phyloP scores from a whole-genome alignment of 2,888 invertebrate genomes.

The Atethmia centrago region DNA sequence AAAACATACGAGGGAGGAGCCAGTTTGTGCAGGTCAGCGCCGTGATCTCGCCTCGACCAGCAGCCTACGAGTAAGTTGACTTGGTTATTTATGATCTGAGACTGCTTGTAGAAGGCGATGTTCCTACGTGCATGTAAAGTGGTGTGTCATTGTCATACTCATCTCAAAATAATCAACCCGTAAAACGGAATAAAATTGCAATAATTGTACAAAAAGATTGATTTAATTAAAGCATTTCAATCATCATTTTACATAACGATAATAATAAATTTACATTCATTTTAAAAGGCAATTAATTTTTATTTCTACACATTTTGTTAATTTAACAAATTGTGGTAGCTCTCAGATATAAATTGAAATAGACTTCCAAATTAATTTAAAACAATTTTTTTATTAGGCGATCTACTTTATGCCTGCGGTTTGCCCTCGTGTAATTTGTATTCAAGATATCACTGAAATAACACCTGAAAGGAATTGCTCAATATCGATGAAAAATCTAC shows the following conservation, averaged over 20 bases:
- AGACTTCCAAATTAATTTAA: constrained; percentile 7
- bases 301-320: constrained; percentile 5
- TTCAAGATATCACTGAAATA: constrained; percentile 21
- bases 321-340: constrained; percentile 2
- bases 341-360: constrained; percentile 16
- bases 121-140: constrained; percentile 19
- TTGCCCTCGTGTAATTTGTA: background rate
- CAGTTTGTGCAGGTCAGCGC: constrained; percentile 12
- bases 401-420: background rate
- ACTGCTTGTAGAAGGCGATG: background rate
- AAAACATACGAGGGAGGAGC: background rate
- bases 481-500: background rate
- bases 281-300: constrained; percentile 15
- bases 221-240: constrained; percentile 47
- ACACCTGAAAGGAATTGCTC: constrained; percentile 1
- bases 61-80: background rate
- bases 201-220: constrained; percentile 24
- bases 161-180: constrained; percentile 1
- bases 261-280: constrained; percentile 30
- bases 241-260: constrained; percentile 33
- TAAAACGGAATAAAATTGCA: constrained; percentile 47
- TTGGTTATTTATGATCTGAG: background rate
- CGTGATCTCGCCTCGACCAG: constrained; percentile 29
- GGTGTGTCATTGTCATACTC: background rate
- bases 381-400: background rate